Evolutionary conservation across 2,888 invertebrate species (phyloP).

Genomic region (Nomada ferruginata): DNA sequence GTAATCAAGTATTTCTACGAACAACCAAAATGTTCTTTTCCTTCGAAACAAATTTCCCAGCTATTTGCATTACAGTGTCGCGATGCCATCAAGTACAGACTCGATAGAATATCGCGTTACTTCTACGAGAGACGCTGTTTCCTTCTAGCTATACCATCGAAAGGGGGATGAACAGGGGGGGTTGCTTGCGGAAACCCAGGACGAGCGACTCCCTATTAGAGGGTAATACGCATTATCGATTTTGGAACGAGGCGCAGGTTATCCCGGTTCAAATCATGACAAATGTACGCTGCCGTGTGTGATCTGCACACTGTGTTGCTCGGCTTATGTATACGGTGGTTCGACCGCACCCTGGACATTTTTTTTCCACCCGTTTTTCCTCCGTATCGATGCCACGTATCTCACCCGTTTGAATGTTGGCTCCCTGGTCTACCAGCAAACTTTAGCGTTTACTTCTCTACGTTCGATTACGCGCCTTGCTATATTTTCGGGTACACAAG

Average conservation of each 20-base stretch:
- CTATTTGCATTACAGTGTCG: neutral
- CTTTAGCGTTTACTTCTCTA: neutral
- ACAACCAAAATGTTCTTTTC: too few species aligned
- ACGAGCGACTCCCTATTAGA: constrained; percentile 70
- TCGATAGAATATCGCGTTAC: constrained; percentile 54
- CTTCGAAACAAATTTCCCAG: too few species aligned
- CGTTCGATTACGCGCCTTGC: too few species aligned
- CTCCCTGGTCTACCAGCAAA: neutral
- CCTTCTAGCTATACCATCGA: constrained; percentile 13
- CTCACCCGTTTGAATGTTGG: constrained; percentile 23
- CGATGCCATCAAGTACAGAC: neutral
- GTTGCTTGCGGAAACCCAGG: constrained; percentile 40
- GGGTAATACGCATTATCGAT: constrained; percentile 74
- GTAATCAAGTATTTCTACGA: too few species aligned
- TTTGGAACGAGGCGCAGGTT: constrained; percentile 68
- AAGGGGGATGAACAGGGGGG: neutral
- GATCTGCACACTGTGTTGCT: constrained; percentile 11
- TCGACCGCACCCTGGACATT: constrained; percentile 54
- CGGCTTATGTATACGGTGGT: constrained; percentile 8
- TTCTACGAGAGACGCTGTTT: constrained; percentile 40
- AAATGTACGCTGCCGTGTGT: constrained; percentile 56
- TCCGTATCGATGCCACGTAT: constrained; percentile 20
- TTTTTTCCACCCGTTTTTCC: constrained; percentile 45
- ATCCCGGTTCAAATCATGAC: constrained; percentile 69
- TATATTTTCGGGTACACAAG: too few species aligned